phyloP scores from a whole-genome alignment of 2,113 vertebrate species.

The Sturnira hondurensis region DNA sequence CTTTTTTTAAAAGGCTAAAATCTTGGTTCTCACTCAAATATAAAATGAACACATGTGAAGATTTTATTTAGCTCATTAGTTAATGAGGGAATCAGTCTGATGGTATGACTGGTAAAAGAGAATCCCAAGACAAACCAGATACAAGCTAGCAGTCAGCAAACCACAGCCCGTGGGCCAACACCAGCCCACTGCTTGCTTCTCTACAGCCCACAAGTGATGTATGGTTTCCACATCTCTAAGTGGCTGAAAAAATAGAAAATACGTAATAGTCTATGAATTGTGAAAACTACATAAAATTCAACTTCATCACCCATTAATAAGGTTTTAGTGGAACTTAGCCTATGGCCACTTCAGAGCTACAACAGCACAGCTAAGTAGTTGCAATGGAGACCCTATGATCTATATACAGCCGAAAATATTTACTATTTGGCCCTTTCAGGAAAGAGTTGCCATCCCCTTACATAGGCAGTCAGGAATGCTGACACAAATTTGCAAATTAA shows the following conservation, averaged over 20 bases:
- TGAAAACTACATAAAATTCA: slow-evolving; percentile 6
- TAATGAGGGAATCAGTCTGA: not conserved
- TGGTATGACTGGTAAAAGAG: not conserved
- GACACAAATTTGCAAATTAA: not conserved
- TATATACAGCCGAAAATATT: not conserved
- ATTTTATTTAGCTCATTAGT: not conserved
- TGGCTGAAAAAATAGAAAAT: not conserved
- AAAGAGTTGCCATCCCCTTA: not conserved
- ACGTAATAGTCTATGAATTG: not conserved
- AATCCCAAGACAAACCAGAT: not conserved
- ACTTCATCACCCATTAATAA: not conserved
- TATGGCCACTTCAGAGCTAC: not conserved
- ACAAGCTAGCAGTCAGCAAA: not conserved
- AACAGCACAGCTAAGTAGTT: not conserved
- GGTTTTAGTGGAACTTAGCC: not conserved
- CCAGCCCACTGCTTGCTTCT: not conserved
- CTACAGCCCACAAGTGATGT: not conserved
- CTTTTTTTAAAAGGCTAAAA: not conserved
- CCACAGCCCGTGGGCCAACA: not conserved
- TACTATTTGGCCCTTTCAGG: not conserved
- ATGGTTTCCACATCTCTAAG: not conserved
- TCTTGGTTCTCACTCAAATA: not conserved
- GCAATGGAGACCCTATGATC: not conserved
- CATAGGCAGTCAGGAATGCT: not conserved
- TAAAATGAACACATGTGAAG: not conserved